Base-by-base conservation (phyloP, 2,888 invertebrate species). In the Drosophila lutescens region DNA sequence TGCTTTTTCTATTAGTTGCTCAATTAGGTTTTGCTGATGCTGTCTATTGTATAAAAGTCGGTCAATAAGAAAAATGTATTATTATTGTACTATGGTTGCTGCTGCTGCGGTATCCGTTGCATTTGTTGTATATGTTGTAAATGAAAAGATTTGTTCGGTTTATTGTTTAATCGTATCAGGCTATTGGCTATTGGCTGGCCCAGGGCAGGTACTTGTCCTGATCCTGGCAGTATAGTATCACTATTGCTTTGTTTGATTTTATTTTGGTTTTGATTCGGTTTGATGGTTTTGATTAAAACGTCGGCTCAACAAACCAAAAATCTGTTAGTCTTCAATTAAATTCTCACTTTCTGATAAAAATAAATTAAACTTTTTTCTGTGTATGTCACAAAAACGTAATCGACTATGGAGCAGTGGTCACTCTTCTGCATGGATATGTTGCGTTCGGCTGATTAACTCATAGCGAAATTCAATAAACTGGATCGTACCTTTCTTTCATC, bases 71-170 rank as follows among this genome's bases (percentile, higher is more conserved):
- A 88, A 86, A 83, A 77, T 67, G 66, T 77, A 65, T 76, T 74
- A 69, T 80, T 89, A 88, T 88, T 88, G 87, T 90, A 85, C 89
- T 90, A 80, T 87, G 80, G 85, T 86, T 86, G 79, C 85, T 74
- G 78, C 47, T 71, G 76, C 76, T 85, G 86, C 80, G 73, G 80
- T 84, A 77, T 66, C 65, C 70, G 82, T 79, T 78, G 80, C 80
- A 77, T 57, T 85, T 84, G 80, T 86, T 85, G 69, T 75, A 78
- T 73, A 68, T 74, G 61, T 77, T 62, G 76, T 76, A 59, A 73
- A 71, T 67, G 46, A 76, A 74, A 60, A 70, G 60, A 70, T 74
- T 62, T 43, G 41, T 70, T 69, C 50, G 71, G 63, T 77, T 70
- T 74, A 65, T 76, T 77, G 69, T 72, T 72, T 59, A 65, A 20